phyloP scores from a whole-genome alignment of 2,113 vertebrate species.

The Siniperca knerii region DNA sequence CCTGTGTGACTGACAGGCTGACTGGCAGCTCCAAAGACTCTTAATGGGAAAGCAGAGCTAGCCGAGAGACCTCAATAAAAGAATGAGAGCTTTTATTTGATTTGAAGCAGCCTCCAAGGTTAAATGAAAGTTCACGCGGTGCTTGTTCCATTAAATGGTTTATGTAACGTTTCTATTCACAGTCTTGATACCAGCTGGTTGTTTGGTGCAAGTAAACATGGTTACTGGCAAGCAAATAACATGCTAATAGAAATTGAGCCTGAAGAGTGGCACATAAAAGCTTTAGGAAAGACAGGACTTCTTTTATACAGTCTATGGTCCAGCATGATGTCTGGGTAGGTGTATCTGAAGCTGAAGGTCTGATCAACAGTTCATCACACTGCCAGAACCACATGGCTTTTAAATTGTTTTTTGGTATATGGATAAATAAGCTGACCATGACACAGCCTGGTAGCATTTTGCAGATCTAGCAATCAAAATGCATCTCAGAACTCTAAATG shows the following conservation, averaged over 20 bases:
- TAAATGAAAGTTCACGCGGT: conserved; percentile 18
- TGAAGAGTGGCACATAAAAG: background rate
- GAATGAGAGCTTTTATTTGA: conserved; percentile 54
- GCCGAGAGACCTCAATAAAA: conserved; percentile 17
- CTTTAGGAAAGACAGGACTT: background rate
- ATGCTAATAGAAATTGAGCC: background rate
- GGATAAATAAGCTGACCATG: background rate
- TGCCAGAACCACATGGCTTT: background rate
- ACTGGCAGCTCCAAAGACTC: conserved; percentile 63
- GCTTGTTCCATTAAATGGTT: conserved; percentile 38
- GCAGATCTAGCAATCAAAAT: background rate
- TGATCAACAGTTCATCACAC: background rate
- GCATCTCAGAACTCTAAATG: background rate
- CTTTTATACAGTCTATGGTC: too few species aligned
- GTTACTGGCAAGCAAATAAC: conserved; percentile 6
- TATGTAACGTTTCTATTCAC: conserved; percentile 27
- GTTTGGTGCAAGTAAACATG: conserved; percentile 10
- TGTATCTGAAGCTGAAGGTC: too few species aligned
- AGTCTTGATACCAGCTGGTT: background rate
- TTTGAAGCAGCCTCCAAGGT: conserved; percentile 29
- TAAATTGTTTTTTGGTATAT: background rate
- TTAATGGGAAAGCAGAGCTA: conserved; percentile 13
- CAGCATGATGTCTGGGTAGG: too few species aligned
- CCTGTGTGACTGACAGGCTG: conserved; percentile 66
- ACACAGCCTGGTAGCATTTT: background rate